phyloP scores from a whole-genome alignment of 2,888 invertebrate species.

The Catocala nupta region DNA sequence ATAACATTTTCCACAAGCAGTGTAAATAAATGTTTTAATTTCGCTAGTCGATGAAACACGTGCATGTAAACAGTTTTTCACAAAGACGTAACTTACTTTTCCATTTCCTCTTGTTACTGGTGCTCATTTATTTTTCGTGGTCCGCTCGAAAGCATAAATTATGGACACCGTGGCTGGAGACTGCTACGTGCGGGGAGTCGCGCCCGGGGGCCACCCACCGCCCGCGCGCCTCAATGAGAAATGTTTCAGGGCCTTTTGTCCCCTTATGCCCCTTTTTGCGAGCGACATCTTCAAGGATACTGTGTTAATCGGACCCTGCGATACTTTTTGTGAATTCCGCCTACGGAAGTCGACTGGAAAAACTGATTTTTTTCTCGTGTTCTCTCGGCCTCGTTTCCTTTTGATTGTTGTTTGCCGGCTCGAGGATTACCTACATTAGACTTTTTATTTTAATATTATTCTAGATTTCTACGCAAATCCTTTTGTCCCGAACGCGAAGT shows the following conservation, averaged over 20 bases:
- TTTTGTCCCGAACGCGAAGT: conserved; percentile 9
- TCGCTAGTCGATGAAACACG: conserved; percentile 19
- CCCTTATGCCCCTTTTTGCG: conserved; percentile 81
- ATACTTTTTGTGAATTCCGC: conserved; percentile 74
- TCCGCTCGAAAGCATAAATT: conserved; percentile 83
- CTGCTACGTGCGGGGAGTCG: conserved; percentile 67
- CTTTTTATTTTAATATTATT: conserved; percentile 34
- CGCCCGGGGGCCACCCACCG: conserved; percentile 45
- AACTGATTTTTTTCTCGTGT: conserved; percentile 58
- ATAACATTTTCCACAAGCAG: not conserved
- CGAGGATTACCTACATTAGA: conserved; percentile 36
- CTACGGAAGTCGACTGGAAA: conserved; percentile 66
- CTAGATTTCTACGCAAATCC: conserved; percentile 25
- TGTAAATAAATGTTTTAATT: conserved; percentile 18
- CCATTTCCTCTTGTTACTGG: conserved; percentile 72
- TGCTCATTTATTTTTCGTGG: conserved; percentile 83
- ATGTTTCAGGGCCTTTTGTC: conserved; percentile 83
- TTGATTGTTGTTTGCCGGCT: conserved; percentile 58
- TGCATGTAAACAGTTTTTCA: conserved; percentile 47
- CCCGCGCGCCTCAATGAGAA: conserved; percentile 76
- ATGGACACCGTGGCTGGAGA: conserved; percentile 80
- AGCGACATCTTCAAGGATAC: conserved; percentile 85
- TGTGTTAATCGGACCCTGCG: conserved; percentile 82
- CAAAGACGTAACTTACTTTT: conserved; percentile 64
- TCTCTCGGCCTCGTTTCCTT: conserved; percentile 53